Evolutionary conservation across 1,140 invertebrate genomes (phyloP).

Genomic region (Bombus superbus): DNA sequence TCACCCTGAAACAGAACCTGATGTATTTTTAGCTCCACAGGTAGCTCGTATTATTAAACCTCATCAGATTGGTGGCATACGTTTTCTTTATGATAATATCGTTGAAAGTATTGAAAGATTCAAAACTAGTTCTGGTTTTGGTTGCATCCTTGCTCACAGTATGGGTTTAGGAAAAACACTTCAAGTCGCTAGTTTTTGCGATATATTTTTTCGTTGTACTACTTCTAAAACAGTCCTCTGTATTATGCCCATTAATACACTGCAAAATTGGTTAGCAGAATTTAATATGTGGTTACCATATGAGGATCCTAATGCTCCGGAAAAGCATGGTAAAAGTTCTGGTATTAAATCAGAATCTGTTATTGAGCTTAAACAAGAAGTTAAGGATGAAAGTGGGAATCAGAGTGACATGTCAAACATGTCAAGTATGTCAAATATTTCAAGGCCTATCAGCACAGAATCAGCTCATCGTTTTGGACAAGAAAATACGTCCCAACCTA

Average conservation of each 20-base stretch:
- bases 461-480: slow-evolving; percentile 65
- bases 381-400: slow-evolving; percentile 76
- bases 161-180: slow-evolving; percentile 99
- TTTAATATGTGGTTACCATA: slow-evolving; percentile 98
- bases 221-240: slow-evolving; percentile 94
- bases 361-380: slow-evolving; percentile 69
- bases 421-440: slow-evolving; percentile 70
- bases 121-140: slow-evolving; percentile 95
- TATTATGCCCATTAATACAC: slow-evolving; percentile 99
- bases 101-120: slow-evolving; percentile 95
- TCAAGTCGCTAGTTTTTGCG: slow-evolving; percentile 97
- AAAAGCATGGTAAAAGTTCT: slow-evolving; percentile 60
- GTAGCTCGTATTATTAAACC: slow-evolving; percentile 97
- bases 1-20: slow-evolving; percentile 95
- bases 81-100: slow-evolving; percentile 98
- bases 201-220: slow-evolving; percentile 96
- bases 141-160: slow-evolving; percentile 98
- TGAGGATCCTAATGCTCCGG: slow-evolving; percentile 74
- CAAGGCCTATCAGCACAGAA: slow-evolving; percentile 71
- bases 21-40: slow-evolving; percentile 96
- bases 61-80: slow-evolving; percentile 97
- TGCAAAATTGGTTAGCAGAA: slow-evolving; percentile 99
- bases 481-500: slow-evolving; percentile 64
- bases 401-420: slow-evolving; percentile 72
- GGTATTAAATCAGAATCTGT: slow-evolving; percentile 68